phyloP scores from a whole-genome alignment of 2,797 vertebrate species.

The Caiman crocodilus region DNA sequence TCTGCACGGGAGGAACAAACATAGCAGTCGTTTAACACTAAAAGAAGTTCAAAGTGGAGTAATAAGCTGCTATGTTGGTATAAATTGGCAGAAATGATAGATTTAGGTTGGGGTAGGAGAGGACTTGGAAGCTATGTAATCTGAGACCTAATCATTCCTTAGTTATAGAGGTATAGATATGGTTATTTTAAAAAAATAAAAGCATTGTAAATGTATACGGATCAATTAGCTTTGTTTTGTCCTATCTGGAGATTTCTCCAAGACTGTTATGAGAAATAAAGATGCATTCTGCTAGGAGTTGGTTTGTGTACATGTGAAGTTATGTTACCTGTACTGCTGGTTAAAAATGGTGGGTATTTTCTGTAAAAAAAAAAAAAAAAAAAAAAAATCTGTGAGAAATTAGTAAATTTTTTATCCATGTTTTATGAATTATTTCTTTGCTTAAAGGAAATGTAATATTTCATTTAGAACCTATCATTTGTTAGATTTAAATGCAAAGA shows the following conservation, averaged over 20 bases:
- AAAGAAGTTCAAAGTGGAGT: background rate
- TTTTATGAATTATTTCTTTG: slow-evolving; percentile 51
- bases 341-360: slow-evolving; percentile 59
- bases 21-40: background rate
- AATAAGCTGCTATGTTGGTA: background rate
- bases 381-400: slow-evolving; percentile 45
- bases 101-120: background rate
- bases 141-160: background rate
- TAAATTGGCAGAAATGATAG: background rate
- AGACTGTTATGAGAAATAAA: background rate
- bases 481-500: slow-evolving; percentile 28
- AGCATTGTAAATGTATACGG: background rate
- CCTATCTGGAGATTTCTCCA: slow-evolving; percentile 23
- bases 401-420: slow-evolving; percentile 36
- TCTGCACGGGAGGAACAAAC: too few species aligned
- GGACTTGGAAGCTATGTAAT: background rate
- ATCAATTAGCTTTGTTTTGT: slow-evolving; percentile 9
- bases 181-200: background rate
- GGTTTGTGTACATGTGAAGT: slow-evolving; percentile 44
- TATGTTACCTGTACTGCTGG: slow-evolving; percentile 24
- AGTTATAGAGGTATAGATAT: background rate
- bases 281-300: slow-evolving; percentile 18
- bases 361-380: slow-evolving; percentile 51
- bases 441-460: slow-evolving; percentile 59
- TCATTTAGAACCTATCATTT: slow-evolving; percentile 26